Evolutionary conservation across 2,888 invertebrate genomes (phyloP).

Genomic region (Leptinotarsa peninsularis): DNA sequence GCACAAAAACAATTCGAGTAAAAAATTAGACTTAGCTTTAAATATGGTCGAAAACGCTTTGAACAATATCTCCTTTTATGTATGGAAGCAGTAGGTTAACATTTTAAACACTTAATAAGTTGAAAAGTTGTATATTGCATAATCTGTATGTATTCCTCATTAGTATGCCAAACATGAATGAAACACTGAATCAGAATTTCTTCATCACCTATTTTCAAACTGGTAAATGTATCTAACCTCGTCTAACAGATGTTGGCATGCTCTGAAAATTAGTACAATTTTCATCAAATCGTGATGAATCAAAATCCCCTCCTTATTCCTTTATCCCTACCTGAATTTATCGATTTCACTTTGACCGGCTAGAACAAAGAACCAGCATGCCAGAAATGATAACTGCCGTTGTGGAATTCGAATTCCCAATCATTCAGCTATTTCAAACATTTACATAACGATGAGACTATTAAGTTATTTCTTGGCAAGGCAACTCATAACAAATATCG

Average conservation of each 20-base stretch:
- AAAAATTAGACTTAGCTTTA: no score
- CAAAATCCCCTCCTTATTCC: background rate
- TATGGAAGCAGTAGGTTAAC: no score
- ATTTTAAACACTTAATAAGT: no score
- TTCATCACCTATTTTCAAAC: background rate
- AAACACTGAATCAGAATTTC: background rate
- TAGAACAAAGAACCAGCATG: background rate
- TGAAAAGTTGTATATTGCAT: no score
- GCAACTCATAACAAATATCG: conserved; percentile 19
- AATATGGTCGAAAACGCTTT: no score
- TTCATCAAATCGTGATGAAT: background rate
- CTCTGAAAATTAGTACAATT: background rate
- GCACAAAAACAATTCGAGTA: no score
- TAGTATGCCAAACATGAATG: no score
- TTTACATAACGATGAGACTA: conserved; percentile 12
- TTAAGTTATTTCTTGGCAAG: conserved; percentile 28
- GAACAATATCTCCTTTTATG: no score
- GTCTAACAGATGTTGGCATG: background rate
- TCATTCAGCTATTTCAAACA: conserved; percentile 14
- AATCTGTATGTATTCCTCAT: no score
- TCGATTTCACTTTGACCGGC: background rate
- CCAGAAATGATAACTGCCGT: conserved; percentile 13
- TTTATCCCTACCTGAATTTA: background rate
- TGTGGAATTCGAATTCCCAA: background rate
- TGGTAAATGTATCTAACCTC: background rate